Conservation (phyloP, 2,888 invertebrate genomes). For the Xylota segnis region DNA sequence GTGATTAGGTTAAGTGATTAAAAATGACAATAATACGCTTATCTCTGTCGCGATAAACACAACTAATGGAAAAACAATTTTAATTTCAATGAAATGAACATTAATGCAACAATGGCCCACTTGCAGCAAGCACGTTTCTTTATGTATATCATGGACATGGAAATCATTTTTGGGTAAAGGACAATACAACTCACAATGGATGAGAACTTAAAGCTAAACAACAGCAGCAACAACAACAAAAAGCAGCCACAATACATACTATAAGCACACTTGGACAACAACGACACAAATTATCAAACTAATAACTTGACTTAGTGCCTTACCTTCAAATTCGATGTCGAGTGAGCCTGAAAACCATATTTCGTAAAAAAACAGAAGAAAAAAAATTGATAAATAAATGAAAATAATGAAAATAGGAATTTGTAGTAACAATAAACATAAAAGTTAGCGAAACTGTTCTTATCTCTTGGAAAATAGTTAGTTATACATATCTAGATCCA, state of each 20-base stretch:
- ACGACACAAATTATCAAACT: conserved; percentile 33
- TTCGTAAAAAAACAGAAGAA: conserved; percentile 36
- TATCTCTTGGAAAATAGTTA: conserved; percentile 18
- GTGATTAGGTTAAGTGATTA: conserved; percentile 1
- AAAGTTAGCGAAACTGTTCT: conserved; percentile 14
- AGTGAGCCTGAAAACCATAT: conserved; percentile 68
- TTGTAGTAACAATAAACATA: conserved; percentile 16
- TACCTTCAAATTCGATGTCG: conserved; percentile 68
- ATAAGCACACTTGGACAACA: conserved; percentile 24
- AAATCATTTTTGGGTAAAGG: neutral
- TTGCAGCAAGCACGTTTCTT: neutral
- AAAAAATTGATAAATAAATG: conserved; percentile 14
- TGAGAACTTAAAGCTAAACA: conserved; percentile 1
- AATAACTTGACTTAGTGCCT: conserved; percentile 46
- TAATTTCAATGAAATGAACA: neutral
- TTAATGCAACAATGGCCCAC: neutral
- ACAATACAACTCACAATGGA: conserved; percentile 1
- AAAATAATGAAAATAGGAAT: conserved; percentile 9
- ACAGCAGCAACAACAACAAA: conserved; percentile 5
- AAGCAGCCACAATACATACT: conserved; percentile 7
- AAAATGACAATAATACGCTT: neutral
- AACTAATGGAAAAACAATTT: neutral
- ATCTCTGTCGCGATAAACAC: neutral
- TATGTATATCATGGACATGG: neutral
- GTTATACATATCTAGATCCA: conserved; percentile 14